Percentiles rank a stretch among this genome's conserved stretches.
phyloP scores from a whole-genome alignment of 2,113 vertebrate species.

The Misgurnus mizolepis region DNA sequence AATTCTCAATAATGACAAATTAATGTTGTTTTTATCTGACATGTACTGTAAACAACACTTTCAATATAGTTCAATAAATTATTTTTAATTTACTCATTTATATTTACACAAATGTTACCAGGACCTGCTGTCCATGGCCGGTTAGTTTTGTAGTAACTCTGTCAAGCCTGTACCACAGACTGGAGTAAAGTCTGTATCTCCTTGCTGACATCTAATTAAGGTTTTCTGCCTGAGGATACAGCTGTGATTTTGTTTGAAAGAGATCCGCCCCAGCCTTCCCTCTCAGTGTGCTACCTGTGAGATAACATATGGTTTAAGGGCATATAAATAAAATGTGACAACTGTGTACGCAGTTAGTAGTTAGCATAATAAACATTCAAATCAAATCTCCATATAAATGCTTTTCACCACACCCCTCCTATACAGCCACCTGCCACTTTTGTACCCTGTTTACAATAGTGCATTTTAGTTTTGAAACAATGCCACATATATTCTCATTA shows the following conservation, averaged over 20 bases:
- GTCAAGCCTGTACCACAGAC: background rate
- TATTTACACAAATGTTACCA: background rate
- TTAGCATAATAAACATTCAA: too few relatives aligned
- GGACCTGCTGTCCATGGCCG: background rate
- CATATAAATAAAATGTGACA: slow-evolving; percentile 3
- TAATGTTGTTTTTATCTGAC: too few relatives aligned
- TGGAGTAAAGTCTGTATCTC: slow-evolving; percentile 14
- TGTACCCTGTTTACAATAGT: too few relatives aligned
- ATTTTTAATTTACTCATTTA: slow-evolving; percentile 9
- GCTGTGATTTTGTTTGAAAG: slow-evolving; percentile 2
- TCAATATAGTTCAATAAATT: too few relatives aligned
- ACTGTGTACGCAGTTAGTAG: background rate
- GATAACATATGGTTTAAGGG: slow-evolving; percentile 7
- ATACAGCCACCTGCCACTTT: too few relatives aligned
- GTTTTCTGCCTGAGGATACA: slow-evolving; percentile 9
- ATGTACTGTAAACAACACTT: too few relatives aligned
- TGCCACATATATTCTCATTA: too few relatives aligned
- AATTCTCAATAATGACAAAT: too few relatives aligned
- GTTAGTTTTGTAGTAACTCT: slow-evolving; percentile 17
- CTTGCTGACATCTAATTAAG: slow-evolving; percentile 43
- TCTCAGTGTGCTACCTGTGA: slow-evolving; percentile 23
- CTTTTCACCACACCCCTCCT: too few relatives aligned
- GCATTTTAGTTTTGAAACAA: too few relatives aligned
- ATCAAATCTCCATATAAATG: too few relatives aligned
- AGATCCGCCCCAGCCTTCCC: background rate